Evolutionary conservation across 2,113 vertebrate genomes (phyloP).

Genomic region (Andinoacara biseriatus): DNA sequence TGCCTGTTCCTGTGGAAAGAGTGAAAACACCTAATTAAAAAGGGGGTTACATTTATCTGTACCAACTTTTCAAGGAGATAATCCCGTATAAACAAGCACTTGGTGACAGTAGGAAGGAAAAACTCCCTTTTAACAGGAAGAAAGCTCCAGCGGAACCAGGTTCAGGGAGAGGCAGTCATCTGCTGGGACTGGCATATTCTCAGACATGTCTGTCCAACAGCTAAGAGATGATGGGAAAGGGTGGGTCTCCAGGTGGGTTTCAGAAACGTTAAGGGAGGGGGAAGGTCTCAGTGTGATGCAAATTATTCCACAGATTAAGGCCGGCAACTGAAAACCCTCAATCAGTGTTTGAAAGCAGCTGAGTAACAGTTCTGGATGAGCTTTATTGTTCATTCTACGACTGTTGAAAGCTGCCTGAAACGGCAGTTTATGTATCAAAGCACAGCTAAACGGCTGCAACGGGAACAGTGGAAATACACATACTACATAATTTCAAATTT

Average conservation of each 20-base stretch:
- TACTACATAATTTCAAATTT: background rate
- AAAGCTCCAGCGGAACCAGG: background rate
- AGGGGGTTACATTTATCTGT: no score
- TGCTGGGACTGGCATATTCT: background rate
- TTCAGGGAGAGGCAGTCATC: rapidly evolving
- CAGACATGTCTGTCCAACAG: background rate
- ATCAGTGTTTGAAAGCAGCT: background rate
- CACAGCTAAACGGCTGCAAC: background rate
- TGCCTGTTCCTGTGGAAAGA: no score
- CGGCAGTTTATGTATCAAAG: background rate
- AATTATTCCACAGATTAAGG: background rate
- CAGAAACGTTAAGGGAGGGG: background rate
- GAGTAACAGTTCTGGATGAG: background rate
- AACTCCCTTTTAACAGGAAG: rapidly evolving
- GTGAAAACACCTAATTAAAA: no score
- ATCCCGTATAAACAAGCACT: background rate
- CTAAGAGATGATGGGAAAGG: background rate
- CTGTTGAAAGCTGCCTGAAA: background rate
- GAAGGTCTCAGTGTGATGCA: background rate
- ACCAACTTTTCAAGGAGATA: no score
- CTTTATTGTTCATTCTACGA: background rate
- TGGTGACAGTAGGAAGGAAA: background rate
- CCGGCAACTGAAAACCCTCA: background rate
- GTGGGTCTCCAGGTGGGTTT: background rate
- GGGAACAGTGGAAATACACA: background rate